phyloP scores from a whole-genome alignment of 2,888 invertebrate species.

The Spodoptera picta region DNA sequence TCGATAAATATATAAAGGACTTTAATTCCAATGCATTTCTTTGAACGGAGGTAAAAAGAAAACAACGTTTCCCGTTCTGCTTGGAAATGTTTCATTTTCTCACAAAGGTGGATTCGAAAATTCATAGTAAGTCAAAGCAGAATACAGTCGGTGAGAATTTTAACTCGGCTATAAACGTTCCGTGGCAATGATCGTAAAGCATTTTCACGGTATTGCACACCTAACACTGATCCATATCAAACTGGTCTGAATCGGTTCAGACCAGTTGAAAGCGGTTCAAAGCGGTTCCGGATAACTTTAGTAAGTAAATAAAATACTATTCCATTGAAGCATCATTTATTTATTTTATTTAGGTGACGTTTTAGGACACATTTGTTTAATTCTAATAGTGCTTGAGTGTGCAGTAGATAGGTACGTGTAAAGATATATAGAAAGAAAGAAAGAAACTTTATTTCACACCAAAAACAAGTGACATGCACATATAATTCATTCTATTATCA shows the following conservation, averaged over 20 bases:
- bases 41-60: too few relatives aligned
- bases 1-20: too few relatives aligned
- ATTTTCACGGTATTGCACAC: constrained; percentile 74
- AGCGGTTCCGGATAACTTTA: constrained; percentile 42
- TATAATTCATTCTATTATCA: too few relatives aligned
- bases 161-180: constrained; percentile 75
- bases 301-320: constrained; percentile 32
- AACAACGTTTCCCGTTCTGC: too few relatives aligned
- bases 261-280: constrained; percentile 55
- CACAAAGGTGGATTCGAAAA: constrained; percentile 35
- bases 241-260: constrained; percentile 60
- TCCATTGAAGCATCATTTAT: too few relatives aligned
- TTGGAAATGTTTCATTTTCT: constrained; percentile 6
- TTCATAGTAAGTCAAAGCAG: constrained; percentile 48
- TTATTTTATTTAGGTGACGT: too few relatives aligned
- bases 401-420: too few relatives aligned
- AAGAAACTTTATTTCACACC: too few relatives aligned
- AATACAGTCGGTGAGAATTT: constrained; percentile 72
- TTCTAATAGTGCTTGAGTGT: not conserved
- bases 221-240: constrained; percentile 68
- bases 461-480: too few relatives aligned
- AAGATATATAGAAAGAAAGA: too few relatives aligned
- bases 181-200: constrained; percentile 78
- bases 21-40: too few relatives aligned
- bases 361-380: too few relatives aligned